Conservation (phyloP, 2,888 invertebrate genomes). For the Drosophila diplacantha region DNA sequence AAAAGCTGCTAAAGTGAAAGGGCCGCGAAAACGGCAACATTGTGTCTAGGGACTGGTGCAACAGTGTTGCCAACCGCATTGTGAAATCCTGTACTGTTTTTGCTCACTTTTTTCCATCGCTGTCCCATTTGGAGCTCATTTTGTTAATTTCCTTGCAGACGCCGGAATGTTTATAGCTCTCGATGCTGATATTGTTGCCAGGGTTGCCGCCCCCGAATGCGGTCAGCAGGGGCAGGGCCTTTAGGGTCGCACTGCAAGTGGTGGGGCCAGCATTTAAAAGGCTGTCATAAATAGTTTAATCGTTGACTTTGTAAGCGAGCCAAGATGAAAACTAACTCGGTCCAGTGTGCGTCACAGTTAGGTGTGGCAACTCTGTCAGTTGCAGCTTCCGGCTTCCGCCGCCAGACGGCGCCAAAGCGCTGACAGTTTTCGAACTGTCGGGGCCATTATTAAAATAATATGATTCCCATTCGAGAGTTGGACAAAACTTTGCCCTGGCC, state of each 20-base stretch:
- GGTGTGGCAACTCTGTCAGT: conserved; percentile 34
- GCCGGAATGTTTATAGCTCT: conserved; percentile 38
- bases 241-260: conserved; percentile 21
- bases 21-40: conserved; percentile 20
- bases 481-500: conserved; percentile 8
- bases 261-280: conserved; percentile 35
- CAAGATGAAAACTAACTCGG: neutral
- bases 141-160: conserved; percentile 42
- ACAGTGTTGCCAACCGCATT: conserved; percentile 33
- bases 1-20: conserved; percentile 20
- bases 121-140: conserved; percentile 34
- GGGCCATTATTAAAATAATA: conserved; percentile 37
- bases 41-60: conserved; percentile 13
- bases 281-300: conserved; percentile 71
- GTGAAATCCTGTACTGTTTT: conserved; percentile 8
- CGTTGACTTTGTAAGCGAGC: conserved; percentile 61
- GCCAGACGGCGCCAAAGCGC: neutral
- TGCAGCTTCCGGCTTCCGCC: conserved; percentile 37
- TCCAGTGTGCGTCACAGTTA: conserved; percentile 2
- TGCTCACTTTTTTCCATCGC: neutral
- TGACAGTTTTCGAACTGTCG: conserved; percentile 34
- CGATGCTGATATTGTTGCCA: conserved; percentile 18
- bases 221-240: conserved; percentile 6
- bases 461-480: conserved; percentile 25
- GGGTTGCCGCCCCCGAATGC: conserved; percentile 28